Percentiles rank a stretch among this genome's conserved stretches.
phyloP scores from a whole-genome alignment of 2,888 invertebrate species.

The Prosopocoilus inquinatus region DNA sequence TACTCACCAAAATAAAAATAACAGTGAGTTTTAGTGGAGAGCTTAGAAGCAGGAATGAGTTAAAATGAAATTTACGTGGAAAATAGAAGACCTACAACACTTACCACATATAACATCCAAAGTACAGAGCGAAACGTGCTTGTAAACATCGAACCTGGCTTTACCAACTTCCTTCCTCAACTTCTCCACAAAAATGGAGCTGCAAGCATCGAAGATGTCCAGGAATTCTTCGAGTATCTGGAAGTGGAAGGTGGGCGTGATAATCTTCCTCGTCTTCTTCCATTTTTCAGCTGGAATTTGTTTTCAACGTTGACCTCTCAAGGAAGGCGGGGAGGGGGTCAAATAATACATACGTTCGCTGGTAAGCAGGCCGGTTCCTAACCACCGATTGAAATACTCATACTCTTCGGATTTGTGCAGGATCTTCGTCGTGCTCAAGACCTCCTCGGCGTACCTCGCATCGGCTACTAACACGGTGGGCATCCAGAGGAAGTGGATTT shows the following conservation, averaged over 20 bases:
- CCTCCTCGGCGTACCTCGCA: slow-evolving; percentile 20
- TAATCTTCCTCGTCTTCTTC: slow-evolving; percentile 46
- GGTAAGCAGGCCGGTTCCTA: slow-evolving; percentile 36
- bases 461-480: slow-evolving; percentile 22
- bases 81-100: not conserved
- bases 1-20: no score
- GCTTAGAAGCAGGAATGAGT: no score
- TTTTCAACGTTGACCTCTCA: slow-evolving; percentile 5
- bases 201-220: slow-evolving; percentile 36
- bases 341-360: slow-evolving; percentile 32
- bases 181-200: slow-evolving; percentile 1
- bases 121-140: slow-evolving; percentile 15
- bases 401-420: slow-evolving; percentile 35
- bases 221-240: slow-evolving; percentile 46
- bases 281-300: slow-evolving; percentile 30
- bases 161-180: slow-evolving; percentile 1
- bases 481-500: slow-evolving; percentile 15
- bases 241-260: slow-evolving; percentile 50
- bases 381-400: slow-evolving; percentile 32
- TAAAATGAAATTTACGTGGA: no score
- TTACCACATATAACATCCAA: slow-evolving; percentile 24
- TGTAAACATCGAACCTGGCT: slow-evolving; percentile 35
- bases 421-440: slow-evolving; percentile 33
- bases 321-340: slow-evolving; percentile 32
- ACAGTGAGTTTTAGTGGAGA: no score